Percentiles rank a stretch among this genome's conserved stretches.
Evolutionary conservation across 2,888 invertebrate genomes (phyloP).

Genomic region (Tuberolachnus salignus): DNA sequence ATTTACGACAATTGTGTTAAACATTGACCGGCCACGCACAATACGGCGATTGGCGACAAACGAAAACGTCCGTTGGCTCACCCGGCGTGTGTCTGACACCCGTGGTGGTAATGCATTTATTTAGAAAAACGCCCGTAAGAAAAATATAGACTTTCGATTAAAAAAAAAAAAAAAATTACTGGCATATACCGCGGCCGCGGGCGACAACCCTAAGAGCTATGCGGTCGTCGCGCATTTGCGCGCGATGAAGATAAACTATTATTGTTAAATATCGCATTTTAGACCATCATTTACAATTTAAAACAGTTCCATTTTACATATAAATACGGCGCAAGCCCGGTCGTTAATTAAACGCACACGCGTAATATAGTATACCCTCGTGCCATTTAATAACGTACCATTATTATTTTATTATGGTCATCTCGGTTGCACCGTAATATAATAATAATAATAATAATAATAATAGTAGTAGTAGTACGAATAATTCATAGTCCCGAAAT

Average conservation of each 20-base stretch:
- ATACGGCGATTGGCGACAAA: no score
- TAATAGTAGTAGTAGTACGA: not conserved
- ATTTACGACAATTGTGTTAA: no score
- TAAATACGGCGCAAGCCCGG: not conserved
- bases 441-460: not conserved
- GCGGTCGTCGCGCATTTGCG: not conserved
- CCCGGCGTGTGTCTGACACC: no score
- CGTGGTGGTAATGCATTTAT: no score
- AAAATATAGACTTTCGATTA: no score
- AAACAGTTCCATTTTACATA: not conserved
- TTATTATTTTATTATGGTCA: not conserved
- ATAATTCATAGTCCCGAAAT: slow-evolving; percentile 35
- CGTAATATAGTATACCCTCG: no score
- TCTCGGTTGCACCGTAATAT: not conserved
- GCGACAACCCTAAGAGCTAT: no score
- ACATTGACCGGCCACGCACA: no score
- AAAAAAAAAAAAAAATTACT: no score
- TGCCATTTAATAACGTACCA: not conserved
- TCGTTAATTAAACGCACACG: slow-evolving; percentile 11
- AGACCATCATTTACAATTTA: not conserved
- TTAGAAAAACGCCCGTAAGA: no score
- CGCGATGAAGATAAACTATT: not conserved
- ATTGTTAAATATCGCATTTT: not conserved
- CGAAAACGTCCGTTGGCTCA: no score
- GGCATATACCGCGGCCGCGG: no score